Evolutionary conservation across 2,888 invertebrate species (phyloP).

Genomic region (Argyresthia albistria): DNA sequence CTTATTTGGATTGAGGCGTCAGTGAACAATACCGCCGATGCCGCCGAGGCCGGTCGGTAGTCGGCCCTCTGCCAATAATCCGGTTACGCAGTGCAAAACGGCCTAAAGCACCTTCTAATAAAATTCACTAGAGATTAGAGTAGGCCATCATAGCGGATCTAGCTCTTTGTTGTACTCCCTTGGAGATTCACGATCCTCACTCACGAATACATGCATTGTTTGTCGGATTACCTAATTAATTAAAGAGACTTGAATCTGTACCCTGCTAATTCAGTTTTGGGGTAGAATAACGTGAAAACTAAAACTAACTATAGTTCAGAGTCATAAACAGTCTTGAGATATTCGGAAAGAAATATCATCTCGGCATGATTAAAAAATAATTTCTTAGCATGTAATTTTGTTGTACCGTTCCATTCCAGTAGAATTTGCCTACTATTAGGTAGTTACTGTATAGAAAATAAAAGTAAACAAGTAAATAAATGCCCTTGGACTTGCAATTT

Average conservation of each 20-base stretch:
- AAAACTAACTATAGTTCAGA: too few species aligned
- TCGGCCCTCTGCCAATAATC: slow-evolving; percentile 9
- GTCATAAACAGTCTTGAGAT: too few species aligned
- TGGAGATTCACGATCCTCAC: neutral
- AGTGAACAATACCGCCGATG: slow-evolving; percentile 10
- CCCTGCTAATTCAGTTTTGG: too few species aligned
- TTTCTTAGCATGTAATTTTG: too few species aligned
- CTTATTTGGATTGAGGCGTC: slow-evolving; percentile 8
- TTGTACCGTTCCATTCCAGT: too few species aligned
- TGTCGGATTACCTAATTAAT: neutral
- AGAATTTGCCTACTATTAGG: too few species aligned
- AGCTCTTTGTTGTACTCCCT: neutral
- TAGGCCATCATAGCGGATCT: neutral
- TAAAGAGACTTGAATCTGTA: too few species aligned
- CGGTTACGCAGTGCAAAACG: neutral
- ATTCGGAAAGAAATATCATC: too few species aligned
- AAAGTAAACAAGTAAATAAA: too few species aligned
- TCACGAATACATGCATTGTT: neutral
- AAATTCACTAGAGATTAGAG: neutral
- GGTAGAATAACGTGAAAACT: too few species aligned
- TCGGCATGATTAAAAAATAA: too few species aligned
- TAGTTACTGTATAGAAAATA: too few species aligned
- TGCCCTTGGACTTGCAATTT: neutral
- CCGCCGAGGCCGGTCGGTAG: slow-evolving; percentile 21
- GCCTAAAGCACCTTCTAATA: neutral